phyloP scores from a whole-genome alignment of 2,888 invertebrate species.

The Eupithecia insigniata region DNA sequence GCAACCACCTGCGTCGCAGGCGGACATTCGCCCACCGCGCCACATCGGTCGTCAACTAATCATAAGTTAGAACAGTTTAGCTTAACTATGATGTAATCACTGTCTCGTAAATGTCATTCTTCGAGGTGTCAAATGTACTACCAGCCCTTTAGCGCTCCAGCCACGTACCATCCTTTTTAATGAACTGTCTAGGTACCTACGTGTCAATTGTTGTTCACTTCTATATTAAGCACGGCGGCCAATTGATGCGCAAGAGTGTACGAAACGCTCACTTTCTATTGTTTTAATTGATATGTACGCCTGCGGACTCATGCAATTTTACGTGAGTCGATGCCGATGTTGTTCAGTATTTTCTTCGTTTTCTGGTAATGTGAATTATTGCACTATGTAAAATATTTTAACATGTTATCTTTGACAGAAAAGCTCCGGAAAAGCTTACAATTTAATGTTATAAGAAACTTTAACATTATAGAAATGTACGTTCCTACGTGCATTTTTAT shows the following conservation, averaged over 20 bases:
- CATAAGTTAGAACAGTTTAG: background rate
- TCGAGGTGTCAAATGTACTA: slow-evolving; percentile 18
- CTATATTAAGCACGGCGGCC: slow-evolving; percentile 69
- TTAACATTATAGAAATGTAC: background rate
- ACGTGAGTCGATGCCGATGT: slow-evolving; percentile 76
- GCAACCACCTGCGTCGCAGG: too few relatives aligned
- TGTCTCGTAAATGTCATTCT: slow-evolving; percentile 16
- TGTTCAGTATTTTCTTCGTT: slow-evolving; percentile 55
- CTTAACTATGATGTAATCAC: slow-evolving; percentile 39
- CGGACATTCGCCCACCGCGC: too few relatives aligned
- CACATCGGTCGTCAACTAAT: too few relatives aligned
- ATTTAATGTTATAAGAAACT: too few relatives aligned
- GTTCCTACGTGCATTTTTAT: background rate
- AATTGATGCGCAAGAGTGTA: slow-evolving; percentile 65
- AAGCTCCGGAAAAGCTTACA: background rate
- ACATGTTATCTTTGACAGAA: background rate
- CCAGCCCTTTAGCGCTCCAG: slow-evolving; percentile 37
- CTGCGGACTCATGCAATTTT: slow-evolving; percentile 77
- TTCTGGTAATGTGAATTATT: background rate
- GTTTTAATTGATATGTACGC: slow-evolving; percentile 82
- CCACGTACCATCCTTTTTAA: slow-evolving; percentile 43
- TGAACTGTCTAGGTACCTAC: slow-evolving; percentile 57
- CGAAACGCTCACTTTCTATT: slow-evolving; percentile 79
- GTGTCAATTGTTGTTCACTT: slow-evolving; percentile 70
- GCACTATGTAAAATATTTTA: background rate